These are phyloP conservation scores for Euborellia annulipes DNA, from an alignment of 1,140 invertebrate genomes.

Conservation along the genomic window DNA sequence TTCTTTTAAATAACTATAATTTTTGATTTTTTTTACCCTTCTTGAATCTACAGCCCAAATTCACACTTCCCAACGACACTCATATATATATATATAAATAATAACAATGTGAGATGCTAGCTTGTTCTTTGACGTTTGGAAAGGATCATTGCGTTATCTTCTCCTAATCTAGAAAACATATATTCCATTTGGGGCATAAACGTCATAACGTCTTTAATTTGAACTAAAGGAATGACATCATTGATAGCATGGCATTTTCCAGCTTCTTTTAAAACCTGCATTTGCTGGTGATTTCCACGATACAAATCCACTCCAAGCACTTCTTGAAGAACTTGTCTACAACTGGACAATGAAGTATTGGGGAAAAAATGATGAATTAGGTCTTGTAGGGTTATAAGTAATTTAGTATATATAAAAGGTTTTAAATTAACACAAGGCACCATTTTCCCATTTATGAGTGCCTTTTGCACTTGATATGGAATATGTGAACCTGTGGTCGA, in stretches of 20 bases:
- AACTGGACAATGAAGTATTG: constrained; percentile 47
- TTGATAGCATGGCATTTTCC: constrained; percentile 50
- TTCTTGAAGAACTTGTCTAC: constrained; percentile 55
- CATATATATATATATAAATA: too few relatives aligned
- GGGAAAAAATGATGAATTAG: constrained; percentile 66
- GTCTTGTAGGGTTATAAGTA: constrained; percentile 67
- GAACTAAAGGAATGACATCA: constrained; percentile 49
- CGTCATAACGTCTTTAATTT: constrained; percentile 62
- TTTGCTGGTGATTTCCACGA: constrained; percentile 58
- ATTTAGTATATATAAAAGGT: constrained; percentile 59
- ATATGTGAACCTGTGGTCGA: constrained; percentile 39
- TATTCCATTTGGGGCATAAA: constrained; percentile 76
- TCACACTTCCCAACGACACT: too few relatives aligned
- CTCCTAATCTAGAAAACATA: constrained; percentile 40
- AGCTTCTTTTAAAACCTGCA: constrained; percentile 52
- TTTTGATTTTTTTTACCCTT: too few relatives aligned
- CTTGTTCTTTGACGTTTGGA: constrained; percentile 41
- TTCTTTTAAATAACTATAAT: too few relatives aligned
- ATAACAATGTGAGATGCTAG: constrained; percentile 38
- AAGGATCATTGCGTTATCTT: constrained; percentile 27
- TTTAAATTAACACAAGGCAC: constrained; percentile 75
- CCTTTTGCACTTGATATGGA: constrained; percentile 58
- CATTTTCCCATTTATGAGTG: constrained; percentile 59
- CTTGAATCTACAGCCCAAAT: too few relatives aligned
- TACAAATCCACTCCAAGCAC: constrained; percentile 61